Evolutionary conservation across 2,797 vertebrate genomes (phyloP).

Genomic region (Macroramphosus scolopax): DNA sequence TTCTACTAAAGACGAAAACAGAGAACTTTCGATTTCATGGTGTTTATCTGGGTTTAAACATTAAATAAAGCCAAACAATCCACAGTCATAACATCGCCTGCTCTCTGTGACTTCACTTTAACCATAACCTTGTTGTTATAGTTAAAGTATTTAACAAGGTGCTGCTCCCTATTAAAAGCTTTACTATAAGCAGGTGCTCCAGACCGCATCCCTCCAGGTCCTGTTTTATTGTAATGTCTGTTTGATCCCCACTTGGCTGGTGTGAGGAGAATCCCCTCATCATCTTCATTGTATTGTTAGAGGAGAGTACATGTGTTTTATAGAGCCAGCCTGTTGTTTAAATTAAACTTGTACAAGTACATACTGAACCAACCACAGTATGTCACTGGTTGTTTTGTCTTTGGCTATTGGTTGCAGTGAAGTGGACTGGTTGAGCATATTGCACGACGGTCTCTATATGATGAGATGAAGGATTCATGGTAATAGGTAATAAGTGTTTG

Average conservation of each 20-base stretch:
- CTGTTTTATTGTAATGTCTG: constrained; percentile 13
- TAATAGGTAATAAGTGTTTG: too few species aligned
- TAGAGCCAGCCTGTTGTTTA: constrained; percentile 15
- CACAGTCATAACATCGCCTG: constrained; percentile 1
- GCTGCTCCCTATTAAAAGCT: constrained; percentile 19
- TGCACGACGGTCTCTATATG: too few species aligned
- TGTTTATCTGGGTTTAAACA: too few species aligned
- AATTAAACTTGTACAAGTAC: constrained; percentile 17
- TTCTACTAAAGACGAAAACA: too few species aligned
- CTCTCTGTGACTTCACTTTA: constrained; percentile 21
- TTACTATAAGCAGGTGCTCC: constrained; percentile 6
- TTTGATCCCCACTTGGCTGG: background rate
- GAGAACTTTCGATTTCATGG: too few species aligned
- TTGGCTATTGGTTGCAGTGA: too few species aligned
- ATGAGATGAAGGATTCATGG: too few species aligned
- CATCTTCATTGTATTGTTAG: constrained; percentile 3
- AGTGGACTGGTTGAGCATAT: too few species aligned
- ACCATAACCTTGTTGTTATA: too few species aligned
- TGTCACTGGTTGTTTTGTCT: too few species aligned
- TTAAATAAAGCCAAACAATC: constrained; percentile 2
- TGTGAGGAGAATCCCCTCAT: constrained; percentile 4
- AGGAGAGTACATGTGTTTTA: constrained; percentile 3
- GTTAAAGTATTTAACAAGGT: constrained; percentile 25
- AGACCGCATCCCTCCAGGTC: constrained; percentile 21
- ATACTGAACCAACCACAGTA: background rate